Evolutionary conservation across 2,113 vertebrate species (phyloP), one percentile per base, ranked within the genome.

Genomic region (Scomber scombrus): DNA sequence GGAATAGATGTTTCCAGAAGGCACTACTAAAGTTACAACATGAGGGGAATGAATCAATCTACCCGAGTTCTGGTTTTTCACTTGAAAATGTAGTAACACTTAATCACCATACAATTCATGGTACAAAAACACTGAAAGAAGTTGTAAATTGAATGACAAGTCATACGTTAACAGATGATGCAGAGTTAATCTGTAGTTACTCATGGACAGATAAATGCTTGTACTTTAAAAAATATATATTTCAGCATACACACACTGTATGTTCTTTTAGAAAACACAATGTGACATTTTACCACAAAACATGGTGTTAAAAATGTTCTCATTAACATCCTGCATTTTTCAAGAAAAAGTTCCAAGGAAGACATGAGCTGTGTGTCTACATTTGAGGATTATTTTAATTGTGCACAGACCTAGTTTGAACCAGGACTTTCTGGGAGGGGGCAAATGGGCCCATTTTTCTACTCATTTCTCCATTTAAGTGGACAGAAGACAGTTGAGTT

Each of bases 1-100:
- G 86, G 62, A 85, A 85, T n/a, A 89, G 87, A 90, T 77, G 85
- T 88, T 89, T 92, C 81, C 88, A 91, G 83, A 84, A 86, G 83
- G 68, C 47, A 19, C 71, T 26, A 19, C 87, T 91, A 65, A 75
- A 87, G 71, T 90, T 90, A 83, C 91, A 87, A 74, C 91, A 91
- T 85, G 82, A 88, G 86, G 85, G 26, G 68, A 92, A 93, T 86
- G 77, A 90, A 91, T 90, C 82, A 90, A 82, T 82, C 67, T 26
- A 73, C 15, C 69, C 0, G 3, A 68, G 67, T 67, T 85, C 89
- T 92, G 88, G 54, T 88, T 88, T 91, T 88, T 76, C 75, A 87
- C 81, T 91, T 87, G 34, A 31, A 83, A 85, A 76, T 63, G 61
- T 58, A 31, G 61, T 21, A 77, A 66, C 63, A 60, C 57, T 73